These are phyloP conservation scores for Tenthredo livida DNA, from an alignment of 2,888 invertebrate species.

Conservation along the genomic window DNA sequence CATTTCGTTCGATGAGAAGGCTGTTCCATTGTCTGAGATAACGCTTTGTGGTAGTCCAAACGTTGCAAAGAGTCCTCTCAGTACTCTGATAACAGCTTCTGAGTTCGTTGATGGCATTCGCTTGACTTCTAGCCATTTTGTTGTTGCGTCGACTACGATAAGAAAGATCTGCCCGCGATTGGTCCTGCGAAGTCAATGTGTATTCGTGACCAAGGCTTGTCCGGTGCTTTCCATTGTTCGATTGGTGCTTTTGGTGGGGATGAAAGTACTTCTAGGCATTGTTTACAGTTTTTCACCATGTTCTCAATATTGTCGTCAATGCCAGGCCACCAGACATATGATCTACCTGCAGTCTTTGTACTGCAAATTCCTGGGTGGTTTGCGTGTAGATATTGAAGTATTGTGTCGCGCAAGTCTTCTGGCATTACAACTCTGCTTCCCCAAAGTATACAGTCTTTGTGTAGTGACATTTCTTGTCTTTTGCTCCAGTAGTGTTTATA, in stretches of 20 bases:
- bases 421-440: constrained; percentile 60
- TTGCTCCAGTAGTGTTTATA: constrained; percentile 48
- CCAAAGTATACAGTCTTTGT: constrained; percentile 59
- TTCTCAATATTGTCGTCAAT: too few relatives aligned
- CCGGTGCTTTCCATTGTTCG: neutral
- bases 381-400: constrained; percentile 56
- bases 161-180: constrained; percentile 59
- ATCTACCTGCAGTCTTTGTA: constrained; percentile 41
- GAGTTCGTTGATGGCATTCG: constrained; percentile 56
- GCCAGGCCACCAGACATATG: too few relatives aligned
- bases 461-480: constrained; percentile 55
- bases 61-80: constrained; percentile 58
- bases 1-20: constrained; percentile 64
- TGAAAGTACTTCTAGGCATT: neutral
- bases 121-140: constrained; percentile 61
- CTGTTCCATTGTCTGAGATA: constrained; percentile 58
- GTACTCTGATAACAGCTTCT: constrained; percentile 55
- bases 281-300: too few relatives aligned
- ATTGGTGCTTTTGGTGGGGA: constrained; percentile 1
- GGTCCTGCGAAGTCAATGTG: constrained; percentile 62
- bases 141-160: constrained; percentile 61
- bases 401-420: constrained; percentile 38
- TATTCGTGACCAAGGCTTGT: constrained; percentile 55
- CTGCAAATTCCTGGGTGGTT: constrained; percentile 41
- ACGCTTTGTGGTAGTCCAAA: too few relatives aligned